phyloP scores from a whole-genome alignment of 1,140 invertebrate species.

The Papilio helenus region DNA sequence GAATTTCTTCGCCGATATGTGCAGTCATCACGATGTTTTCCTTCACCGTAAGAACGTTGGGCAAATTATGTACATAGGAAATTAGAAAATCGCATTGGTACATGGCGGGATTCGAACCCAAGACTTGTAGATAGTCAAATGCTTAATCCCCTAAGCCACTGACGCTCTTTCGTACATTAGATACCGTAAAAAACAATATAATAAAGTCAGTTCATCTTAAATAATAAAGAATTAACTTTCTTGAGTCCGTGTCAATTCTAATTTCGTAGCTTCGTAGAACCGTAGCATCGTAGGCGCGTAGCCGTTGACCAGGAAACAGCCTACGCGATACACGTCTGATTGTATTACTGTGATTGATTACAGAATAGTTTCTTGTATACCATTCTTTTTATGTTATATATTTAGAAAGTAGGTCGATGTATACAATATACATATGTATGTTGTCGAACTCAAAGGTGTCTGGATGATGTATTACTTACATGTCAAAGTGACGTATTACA shows the following conservation, averaged over 20 bases:
- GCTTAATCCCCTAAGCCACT: too few species aligned
- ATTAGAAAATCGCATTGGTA: too few species aligned
- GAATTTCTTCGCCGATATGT: too few species aligned
- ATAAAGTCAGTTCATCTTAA: not conserved
- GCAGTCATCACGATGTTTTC: too few species aligned
- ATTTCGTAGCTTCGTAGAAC: not conserved
- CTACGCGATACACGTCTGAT: not conserved
- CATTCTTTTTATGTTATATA: not conserved
- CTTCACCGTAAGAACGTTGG: too few species aligned
- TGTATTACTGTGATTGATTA: slow-evolving; percentile 22
- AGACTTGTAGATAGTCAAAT: too few species aligned
- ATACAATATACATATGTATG: not conserved
- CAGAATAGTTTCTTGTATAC: not conserved
- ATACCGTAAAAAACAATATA: too few species aligned
- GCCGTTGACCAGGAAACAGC: slow-evolving; percentile 9
- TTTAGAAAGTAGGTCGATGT: not conserved
- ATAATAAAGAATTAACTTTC: not conserved
- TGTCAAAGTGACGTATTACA: slow-evolving; percentile 20
- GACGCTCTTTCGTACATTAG: too few species aligned
- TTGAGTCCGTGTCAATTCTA: not conserved
- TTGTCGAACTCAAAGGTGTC: not conserved
- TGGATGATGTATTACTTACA: slow-evolving; percentile 21
- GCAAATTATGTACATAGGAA: too few species aligned
- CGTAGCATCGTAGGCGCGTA: slow-evolving; percentile 6
- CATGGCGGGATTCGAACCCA: too few species aligned